Percentiles rank a stretch among this genome's conserved stretches.
phyloP scores from a whole-genome alignment of 2,888 invertebrate species.

The Malacosoma neustria region DNA sequence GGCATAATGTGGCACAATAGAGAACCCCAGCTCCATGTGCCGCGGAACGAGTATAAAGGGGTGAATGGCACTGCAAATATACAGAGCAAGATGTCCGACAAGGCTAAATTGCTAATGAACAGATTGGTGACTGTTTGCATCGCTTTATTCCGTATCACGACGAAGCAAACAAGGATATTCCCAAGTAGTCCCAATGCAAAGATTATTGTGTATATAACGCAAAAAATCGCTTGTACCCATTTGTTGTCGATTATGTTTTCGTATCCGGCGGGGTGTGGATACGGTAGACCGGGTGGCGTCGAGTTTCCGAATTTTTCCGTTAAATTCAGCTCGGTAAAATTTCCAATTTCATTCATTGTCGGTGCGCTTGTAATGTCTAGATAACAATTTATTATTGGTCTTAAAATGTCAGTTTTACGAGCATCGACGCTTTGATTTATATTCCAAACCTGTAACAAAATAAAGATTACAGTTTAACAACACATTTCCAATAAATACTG shows the following conservation, averaged over 20 bases:
- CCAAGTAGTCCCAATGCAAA: constrained; percentile 93
- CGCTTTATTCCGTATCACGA: constrained; percentile 92
- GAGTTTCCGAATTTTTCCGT: constrained; percentile 32
- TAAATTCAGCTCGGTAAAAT: constrained; percentile 30
- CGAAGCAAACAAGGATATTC: constrained; percentile 93
- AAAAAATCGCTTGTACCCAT: constrained; percentile 82
- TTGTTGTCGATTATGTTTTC: constrained; percentile 78
- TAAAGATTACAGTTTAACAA: constrained; percentile 35
- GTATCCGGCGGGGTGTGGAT: constrained; percentile 26
- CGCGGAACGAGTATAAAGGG: constrained; percentile 93
- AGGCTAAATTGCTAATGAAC: constrained; percentile 96
- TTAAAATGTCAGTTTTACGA: constrained; percentile 45
- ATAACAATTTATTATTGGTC: constrained; percentile 35
- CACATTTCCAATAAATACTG: constrained; percentile 17
- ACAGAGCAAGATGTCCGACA: constrained; percentile 95
- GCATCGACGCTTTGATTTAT: constrained; percentile 34
- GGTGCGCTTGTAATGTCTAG: constrained; percentile 27
- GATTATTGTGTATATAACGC: constrained; percentile 85
- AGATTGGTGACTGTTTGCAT: constrained; percentile 99
- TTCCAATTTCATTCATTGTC: constrained; percentile 48
- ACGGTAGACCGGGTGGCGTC: constrained; percentile 25
- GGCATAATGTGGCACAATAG: constrained; percentile 94
- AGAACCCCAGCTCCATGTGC: constrained; percentile 94
- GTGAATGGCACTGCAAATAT: constrained; percentile 97
- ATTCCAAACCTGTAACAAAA: constrained; percentile 56